Evolutionary conservation across 2,113 vertebrate genomes (phyloP), one percentile per base, ranked within the genome.

Genomic region (Cygnus buccinator): DNA sequence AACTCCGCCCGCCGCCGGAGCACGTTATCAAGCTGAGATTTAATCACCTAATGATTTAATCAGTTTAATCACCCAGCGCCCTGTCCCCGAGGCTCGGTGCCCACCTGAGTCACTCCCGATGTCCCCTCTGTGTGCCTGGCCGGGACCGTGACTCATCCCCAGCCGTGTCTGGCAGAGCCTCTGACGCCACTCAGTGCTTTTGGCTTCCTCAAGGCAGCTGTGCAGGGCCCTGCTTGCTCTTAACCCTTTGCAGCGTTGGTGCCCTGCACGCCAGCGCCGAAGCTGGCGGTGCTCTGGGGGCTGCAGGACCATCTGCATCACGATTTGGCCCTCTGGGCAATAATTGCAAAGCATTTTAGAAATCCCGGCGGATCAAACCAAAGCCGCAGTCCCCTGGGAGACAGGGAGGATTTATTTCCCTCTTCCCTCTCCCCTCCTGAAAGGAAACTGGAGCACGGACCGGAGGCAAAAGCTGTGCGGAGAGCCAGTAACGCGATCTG

Each of bases 401-500:
- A 41, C 61, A 50, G 80, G 29, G 31, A 43, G 86, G 88, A 76
- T 96, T 94, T 81, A 66, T 93, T 89, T 89, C 55, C 84, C 61
- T 71, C 75, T n/a, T 84, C 54, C 52, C 72, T 87, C 46, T 81
- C 81, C 73, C 62, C 31, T 46, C 57, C 1, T 29, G 54, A 65
- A 75, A 77, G 79, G 84, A 90, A 96, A 87, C 77, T 83, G 83
- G 83, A 92, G 88, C 79, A 72, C 39, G 39, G 57, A 81, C 28
- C 1, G 2, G 81, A 92, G 86, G 29, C 58, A 62, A 76, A 77
- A 72, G 84, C 92, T 84, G 37, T 39, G 54, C 80, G 70, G 74
- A 71, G 81, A 88, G 84, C 2, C 72, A 70, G 88, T 85, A 94
- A 95, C 86, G 74, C 57, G 94, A 94, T 92, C 82, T 89, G 82